Evolutionary conservation across 2,888 invertebrate genomes (phyloP), one percentile per base, ranked within the genome.

Genomic region (Dryomyza anilis): DNA sequence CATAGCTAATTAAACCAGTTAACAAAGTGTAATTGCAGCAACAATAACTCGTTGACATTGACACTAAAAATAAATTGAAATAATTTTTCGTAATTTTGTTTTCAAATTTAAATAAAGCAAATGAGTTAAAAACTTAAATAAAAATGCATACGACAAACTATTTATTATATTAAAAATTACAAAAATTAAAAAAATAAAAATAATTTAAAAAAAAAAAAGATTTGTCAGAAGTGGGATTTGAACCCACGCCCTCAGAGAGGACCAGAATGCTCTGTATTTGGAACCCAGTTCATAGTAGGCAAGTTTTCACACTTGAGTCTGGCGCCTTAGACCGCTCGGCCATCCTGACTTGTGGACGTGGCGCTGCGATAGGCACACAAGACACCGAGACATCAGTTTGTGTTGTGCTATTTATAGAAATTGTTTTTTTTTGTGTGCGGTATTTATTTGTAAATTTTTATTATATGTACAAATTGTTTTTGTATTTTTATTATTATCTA

Each of bases 251-350:
- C 63, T 63, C 63, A 63, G 57, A 63, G 63, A 57, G 63, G 63
- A 57, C 63, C 63, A 63, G 63, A 63, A 63, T 25, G 46, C 63
- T 63, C 63, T 6, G 30, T 21, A 30, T 2, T 27, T 50, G 5
- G n/a, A 55, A 55, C 55, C 55, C 55, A 19, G 33, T 33, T 12
- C 14, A 14, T 33, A 48, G 43, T 43, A 39, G 71, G 69, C 65
- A 75, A 75, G 74, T 71, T 73, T 29, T 69, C 30, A 70, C 74
- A 73, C 74, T 74, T 73, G 74, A 76, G 74, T 74, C 73, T 74
- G 74, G 72, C 75, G 74, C 74, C 74, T 76, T 76, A 76, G 74
- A 75, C 74, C 74, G 75, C 71, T 70, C 61, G 61, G 61, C 61
- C 61, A 61, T 61, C 61, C 61, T 61, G 61, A 61, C 61, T 50